Conservation (phyloP, 2,113 vertebrate species). For the Anhinga anhinga region DNA sequence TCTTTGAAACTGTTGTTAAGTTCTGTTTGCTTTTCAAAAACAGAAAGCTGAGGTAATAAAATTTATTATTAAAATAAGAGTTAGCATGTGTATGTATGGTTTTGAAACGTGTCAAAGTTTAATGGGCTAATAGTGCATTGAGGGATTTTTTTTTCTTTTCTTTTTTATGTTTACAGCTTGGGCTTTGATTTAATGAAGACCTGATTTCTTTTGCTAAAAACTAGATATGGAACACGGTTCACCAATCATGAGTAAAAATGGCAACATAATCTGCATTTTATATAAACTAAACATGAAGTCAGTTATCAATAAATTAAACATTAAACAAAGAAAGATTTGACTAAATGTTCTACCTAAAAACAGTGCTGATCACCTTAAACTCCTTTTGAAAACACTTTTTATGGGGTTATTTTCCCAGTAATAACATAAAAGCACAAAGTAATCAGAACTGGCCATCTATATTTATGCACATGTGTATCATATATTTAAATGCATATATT, state of each 20-base stretch:
- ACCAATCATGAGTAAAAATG: background rate
- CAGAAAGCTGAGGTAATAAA: background rate
- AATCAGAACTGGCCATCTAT: background rate
- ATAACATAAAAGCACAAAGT: background rate
- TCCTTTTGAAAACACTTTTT: background rate
- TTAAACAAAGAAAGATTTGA: background rate
- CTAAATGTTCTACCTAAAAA: background rate
- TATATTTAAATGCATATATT: background rate
- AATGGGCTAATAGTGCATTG: background rate
- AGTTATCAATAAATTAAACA: background rate
- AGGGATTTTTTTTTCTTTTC: background rate
- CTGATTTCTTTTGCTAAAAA: background rate
- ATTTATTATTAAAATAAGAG: background rate
- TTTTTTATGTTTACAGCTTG: background rate
- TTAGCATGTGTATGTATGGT: background rate
- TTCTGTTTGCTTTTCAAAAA: background rate
- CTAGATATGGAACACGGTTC: fast-evolving
- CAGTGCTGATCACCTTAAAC: background rate
- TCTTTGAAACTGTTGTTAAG: background rate
- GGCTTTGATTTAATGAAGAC: background rate
- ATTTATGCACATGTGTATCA: background rate
- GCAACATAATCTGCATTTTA: background rate
- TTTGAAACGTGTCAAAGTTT: background rate
- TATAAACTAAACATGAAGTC: background rate
- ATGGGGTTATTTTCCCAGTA: background rate